Conservation (phyloP, 2,888 invertebrate genomes). For the Latheticus oryzae region DNA sequence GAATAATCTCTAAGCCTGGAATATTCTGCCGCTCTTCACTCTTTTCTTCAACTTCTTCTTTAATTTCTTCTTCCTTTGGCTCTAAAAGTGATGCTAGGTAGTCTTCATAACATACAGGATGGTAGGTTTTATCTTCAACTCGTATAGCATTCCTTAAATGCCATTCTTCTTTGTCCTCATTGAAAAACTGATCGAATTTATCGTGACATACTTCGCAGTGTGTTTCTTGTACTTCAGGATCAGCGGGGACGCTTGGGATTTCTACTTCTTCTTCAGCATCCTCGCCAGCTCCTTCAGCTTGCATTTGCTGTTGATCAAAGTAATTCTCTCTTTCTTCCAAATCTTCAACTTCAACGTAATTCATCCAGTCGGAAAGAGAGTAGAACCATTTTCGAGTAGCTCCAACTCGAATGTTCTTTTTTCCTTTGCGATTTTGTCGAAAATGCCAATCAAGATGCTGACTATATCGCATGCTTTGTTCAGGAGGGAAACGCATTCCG, state of each 20-base stretch:
- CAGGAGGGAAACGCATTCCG: slow-evolving; percentile 92
- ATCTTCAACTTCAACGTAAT: slow-evolving; percentile 94
- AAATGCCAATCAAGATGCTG: slow-evolving; percentile 99
- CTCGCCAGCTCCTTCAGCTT: slow-evolving; percentile 70
- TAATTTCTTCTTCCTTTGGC: slow-evolving; percentile 53
- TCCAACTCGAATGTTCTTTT: slow-evolving; percentile 86
- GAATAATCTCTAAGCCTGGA: slow-evolving; percentile 65
- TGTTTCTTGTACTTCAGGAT: slow-evolving; percentile 73
- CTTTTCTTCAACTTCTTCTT: slow-evolving; percentile 55
- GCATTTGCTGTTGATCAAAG: slow-evolving; percentile 78
- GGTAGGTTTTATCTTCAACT: slow-evolving; percentile 82
- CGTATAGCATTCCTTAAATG: slow-evolving; percentile 86
- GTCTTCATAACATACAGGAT: slow-evolving; percentile 92
- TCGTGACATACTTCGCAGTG: slow-evolving; percentile 93
- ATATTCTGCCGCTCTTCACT: slow-evolving; percentile 64
- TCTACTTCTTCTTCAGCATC: slow-evolving; percentile 72
- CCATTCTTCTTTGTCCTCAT: slow-evolving; percentile 98
- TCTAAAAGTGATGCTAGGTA: slow-evolving; percentile 72
- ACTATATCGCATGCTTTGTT: slow-evolving; percentile 89
- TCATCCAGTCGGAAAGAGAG: slow-evolving; percentile 90
- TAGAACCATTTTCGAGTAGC: slow-evolving; percentile 92
- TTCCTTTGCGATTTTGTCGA: slow-evolving; percentile 89
- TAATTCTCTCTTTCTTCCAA: slow-evolving; percentile 90
- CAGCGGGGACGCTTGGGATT: slow-evolving; percentile 79
- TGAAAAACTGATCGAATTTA: slow-evolving; percentile 93